Conservation (phyloP, 2,888 invertebrate species). For the Dusona sp. region DNA sequence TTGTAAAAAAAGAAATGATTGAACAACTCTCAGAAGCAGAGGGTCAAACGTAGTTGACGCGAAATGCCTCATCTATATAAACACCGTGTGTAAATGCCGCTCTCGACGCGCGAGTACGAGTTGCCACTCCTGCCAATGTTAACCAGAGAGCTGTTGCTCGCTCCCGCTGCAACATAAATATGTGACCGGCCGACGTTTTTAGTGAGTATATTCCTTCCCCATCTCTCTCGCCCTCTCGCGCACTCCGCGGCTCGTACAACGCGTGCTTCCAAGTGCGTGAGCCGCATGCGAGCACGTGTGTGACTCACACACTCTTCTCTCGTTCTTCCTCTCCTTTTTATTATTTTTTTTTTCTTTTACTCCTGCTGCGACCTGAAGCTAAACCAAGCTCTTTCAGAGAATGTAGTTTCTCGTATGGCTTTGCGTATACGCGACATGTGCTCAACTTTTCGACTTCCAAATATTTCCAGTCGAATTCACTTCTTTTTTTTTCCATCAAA, state of each 20-base stretch:
- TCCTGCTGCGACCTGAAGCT: slow-evolving; percentile 27
- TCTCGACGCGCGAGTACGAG: slow-evolving; percentile 17
- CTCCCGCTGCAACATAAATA: slow-evolving; percentile 60
- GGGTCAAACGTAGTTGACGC: slow-evolving; percentile 36
- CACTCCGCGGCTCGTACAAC: slow-evolving; percentile 26
- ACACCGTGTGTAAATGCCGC: slow-evolving; percentile 13
- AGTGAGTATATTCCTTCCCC: slow-evolving; percentile 56
- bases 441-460: background rate
- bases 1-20: background rate
- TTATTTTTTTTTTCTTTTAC: background rate
- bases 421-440: background rate
- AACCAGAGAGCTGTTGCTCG: slow-evolving; percentile 24
- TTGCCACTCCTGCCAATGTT: slow-evolving; percentile 15
- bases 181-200: slow-evolving; percentile 64
- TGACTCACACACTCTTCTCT: slow-evolving; percentile 51
- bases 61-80: slow-evolving; percentile 24
- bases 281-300: slow-evolving; percentile 58
- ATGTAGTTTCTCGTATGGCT: slow-evolving; percentile 22
- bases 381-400: slow-evolving; percentile 10
- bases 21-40: slow-evolving; percentile 7
- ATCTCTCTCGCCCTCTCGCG: slow-evolving; percentile 28
- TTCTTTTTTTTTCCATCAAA: background rate
- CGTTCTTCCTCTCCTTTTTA: background rate
- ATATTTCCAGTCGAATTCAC: background rate
- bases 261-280: slow-evolving; percentile 60